A percentile compares a stretch with the other conserved stretches of the same genome.
phyloP scores from a whole-genome alignment of 2,797 vertebrate genomes.

The Melanotaenia nigrans region DNA sequence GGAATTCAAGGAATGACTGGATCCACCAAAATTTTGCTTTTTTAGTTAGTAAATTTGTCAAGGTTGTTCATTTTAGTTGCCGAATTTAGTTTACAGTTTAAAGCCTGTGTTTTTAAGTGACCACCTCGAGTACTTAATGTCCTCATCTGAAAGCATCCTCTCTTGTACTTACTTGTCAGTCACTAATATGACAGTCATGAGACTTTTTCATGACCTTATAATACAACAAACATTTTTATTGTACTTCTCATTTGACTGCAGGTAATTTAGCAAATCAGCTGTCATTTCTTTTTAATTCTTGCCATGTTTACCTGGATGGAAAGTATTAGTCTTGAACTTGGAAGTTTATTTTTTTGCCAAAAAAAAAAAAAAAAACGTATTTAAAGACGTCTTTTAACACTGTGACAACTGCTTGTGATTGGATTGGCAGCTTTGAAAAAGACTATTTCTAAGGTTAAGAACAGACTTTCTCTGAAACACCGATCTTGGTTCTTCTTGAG shows the following conservation, averaged over 20 bases:
- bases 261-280: neutral
- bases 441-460: neutral
- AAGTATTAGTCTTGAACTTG: neutral
- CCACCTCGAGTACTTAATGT: neutral
- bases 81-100: neutral
- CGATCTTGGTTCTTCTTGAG: neutral
- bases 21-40: constrained; percentile 21
- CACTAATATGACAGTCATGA: neutral
- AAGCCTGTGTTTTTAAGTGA: neutral
- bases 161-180: constrained; percentile 4
- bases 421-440: neutral
- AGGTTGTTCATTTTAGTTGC: constrained; percentile 12
- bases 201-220: constrained; percentile 1
- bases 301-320: neutral
- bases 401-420: neutral
- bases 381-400: neutral
- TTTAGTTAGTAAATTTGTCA: neutral
- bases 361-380: neutral
- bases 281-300: neutral
- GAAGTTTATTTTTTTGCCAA: neutral
- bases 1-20: constrained; percentile 65
- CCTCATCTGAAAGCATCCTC: neutral
- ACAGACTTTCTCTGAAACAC: neutral
- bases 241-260: neutral
- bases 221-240: constrained; percentile 2